phyloP scores from a whole-genome alignment of 2,797 vertebrate species.

The Capromys pilorides region DNA sequence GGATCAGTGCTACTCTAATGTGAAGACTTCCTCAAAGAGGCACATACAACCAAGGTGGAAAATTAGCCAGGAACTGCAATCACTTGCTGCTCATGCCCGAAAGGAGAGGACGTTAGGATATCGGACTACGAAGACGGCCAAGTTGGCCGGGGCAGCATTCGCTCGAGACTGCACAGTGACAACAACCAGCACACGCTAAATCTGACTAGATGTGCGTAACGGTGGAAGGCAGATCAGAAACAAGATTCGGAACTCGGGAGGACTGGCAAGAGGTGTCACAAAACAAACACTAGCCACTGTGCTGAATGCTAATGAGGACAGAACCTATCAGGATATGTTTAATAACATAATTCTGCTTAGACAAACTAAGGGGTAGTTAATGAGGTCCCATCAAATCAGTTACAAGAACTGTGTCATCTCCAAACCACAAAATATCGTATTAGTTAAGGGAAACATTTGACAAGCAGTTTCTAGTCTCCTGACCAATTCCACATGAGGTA shows the following conservation, averaged over 20 bases:
- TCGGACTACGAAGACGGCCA: background rate
- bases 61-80: background rate
- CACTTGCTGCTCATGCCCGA: background rate
- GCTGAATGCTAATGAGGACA: conserved; percentile 55
- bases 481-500: conserved; percentile 70
- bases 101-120: background rate
- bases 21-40: conserved; percentile 19
- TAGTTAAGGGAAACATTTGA: conserved; percentile 73
- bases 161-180: background rate
- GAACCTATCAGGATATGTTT: conserved; percentile 57
- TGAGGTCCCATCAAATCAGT: conserved; percentile 70
- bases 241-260: background rate
- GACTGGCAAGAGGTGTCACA: conserved; percentile 60
- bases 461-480: conserved; percentile 67
- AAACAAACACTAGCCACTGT: conserved; percentile 53
- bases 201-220: background rate
- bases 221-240: conserved; percentile 40
- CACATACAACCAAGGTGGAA: background rate
- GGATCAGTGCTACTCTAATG: conserved; percentile 24
- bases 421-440: conserved; percentile 63
- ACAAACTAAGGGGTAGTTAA: conserved; percentile 66
- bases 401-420: conserved; percentile 69
- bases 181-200: background rate
- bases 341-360: conserved; percentile 72
- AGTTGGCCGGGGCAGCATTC: background rate